A percentile compares a stretch with the other conserved stretches of the same genome.
These are phyloP conservation scores for Lates japonicus DNA, from an alignment of 2,797 vertebrate species.

Conservation along the genomic window DNA sequence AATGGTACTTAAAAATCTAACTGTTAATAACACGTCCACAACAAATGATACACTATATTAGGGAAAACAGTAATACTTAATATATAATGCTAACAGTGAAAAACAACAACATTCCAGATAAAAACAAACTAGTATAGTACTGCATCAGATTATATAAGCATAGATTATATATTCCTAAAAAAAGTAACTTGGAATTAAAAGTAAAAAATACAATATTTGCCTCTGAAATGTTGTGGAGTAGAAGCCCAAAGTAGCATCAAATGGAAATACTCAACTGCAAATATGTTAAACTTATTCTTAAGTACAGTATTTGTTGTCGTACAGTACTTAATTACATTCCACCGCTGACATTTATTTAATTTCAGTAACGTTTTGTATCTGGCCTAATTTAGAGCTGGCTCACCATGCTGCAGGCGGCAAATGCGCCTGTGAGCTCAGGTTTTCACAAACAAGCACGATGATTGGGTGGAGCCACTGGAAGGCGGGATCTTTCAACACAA, in stretches of 20 bases:
- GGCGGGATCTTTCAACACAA: constrained; percentile 78
- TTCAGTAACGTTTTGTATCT: background rate
- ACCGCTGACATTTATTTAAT: background rate
- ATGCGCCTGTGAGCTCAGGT: background rate
- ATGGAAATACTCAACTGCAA: background rate
- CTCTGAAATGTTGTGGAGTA: background rate
- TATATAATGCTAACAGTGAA: no score
- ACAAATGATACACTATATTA: no score
- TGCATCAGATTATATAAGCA: no score
- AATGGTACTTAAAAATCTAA: no score
- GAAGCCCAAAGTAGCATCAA: background rate
- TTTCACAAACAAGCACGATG: constrained; percentile 35
- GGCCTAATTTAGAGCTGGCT: background rate
- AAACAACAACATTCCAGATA: no score
- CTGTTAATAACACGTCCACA: no score
- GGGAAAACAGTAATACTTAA: no score
- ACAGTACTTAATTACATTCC: background rate
- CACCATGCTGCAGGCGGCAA: constrained; percentile 56
- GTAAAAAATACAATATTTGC: background rate
- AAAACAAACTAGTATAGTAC: no score
- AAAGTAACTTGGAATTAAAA: background rate
- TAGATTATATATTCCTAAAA: background rate
- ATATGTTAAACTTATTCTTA: background rate
- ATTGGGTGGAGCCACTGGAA: constrained; percentile 65
- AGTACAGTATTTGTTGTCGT: background rate